phyloP scores from a whole-genome alignment of 1,140 invertebrate genomes.

The Stegodyphus dumicola region DNA sequence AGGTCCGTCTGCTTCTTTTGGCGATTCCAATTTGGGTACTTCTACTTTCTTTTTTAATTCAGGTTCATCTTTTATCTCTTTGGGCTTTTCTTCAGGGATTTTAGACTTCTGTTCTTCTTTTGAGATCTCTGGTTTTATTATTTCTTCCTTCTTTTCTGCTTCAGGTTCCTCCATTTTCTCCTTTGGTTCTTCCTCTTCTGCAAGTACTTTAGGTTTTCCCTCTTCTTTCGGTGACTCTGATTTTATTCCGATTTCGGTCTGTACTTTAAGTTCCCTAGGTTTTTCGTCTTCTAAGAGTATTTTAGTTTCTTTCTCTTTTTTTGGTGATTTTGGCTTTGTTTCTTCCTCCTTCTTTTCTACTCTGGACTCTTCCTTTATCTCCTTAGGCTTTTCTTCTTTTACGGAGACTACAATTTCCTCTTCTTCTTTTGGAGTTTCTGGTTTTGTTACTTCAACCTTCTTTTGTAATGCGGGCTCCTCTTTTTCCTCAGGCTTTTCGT shows the following conservation, averaged over 20 bases:
- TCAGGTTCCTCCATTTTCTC: constrained; percentile 25
- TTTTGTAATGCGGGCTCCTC: no score
- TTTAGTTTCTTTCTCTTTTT: constrained; percentile 61
- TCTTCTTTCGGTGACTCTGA: constrained; percentile 7
- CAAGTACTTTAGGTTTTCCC: constrained; percentile 45
- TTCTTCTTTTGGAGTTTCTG: no score
- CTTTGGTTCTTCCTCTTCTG: not conserved
- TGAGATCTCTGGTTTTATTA: no score
- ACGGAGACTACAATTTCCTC: not conserved
- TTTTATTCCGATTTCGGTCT: constrained; percentile 28
- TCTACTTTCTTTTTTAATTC: no score
- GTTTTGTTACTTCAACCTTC: no score
- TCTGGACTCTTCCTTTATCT: no score
- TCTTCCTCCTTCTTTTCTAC: no score
- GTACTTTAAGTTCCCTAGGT: constrained; percentile 10
- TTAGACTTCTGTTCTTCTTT: no score
- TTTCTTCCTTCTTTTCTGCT: constrained; percentile 53
- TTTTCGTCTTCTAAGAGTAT: not conserved
- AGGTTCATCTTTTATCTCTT: no score
- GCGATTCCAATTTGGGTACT: no score
- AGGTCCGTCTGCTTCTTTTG: no score
- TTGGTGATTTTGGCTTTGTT: not conserved
- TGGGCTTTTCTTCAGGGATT: not conserved
- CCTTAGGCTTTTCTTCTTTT: not conserved
- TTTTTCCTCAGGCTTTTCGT: no score